A percentile compares a stretch with the other conserved stretches of the same genome.
Evolutionary conservation across 2,113 vertebrate species (phyloP).

Genomic region (Taurulus bubalis): DNA sequence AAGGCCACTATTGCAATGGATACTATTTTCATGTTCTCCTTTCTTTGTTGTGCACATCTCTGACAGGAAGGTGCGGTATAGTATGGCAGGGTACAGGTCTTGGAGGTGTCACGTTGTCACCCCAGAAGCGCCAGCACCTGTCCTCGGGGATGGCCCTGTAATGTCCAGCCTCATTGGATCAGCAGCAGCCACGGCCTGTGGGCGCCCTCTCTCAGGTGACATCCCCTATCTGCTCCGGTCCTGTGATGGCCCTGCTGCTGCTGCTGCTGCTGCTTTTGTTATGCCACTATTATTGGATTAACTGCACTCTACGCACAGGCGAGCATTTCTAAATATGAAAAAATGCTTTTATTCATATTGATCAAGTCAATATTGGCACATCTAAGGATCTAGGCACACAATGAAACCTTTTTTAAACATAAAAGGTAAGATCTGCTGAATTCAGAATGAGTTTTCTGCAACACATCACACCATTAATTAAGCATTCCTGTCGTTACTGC

Average conservation of each 20-base stretch:
- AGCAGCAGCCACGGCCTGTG: constrained; percentile 65
- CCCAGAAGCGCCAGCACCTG: constrained; percentile 54
- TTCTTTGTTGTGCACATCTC: constrained; percentile 42
- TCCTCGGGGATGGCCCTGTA: constrained; percentile 71
- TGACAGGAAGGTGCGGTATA: constrained; percentile 52
- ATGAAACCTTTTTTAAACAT: constrained; percentile 13
- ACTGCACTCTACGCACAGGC: not conserved
- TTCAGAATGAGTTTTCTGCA: constrained; percentile 36
- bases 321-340: constrained; percentile 14
- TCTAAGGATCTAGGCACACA: not conserved
- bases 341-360: not conserved
- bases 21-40: not conserved
- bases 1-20: not conserved
- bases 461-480: constrained; percentile 62
- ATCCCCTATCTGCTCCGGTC: constrained; percentile 69
- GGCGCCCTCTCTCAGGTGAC: constrained; percentile 77
- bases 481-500: constrained; percentile 49
- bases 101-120: constrained; percentile 67
- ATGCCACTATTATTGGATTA: constrained; percentile 2
- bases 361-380: not conserved
- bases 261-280: constrained; percentile 19
- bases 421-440: constrained; percentile 29
- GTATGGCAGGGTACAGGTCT: constrained; percentile 57
- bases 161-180: constrained; percentile 83
- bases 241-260: constrained; percentile 62